Evolutionary conservation across 1,140 invertebrate species (phyloP), one percentile per base, ranked within the genome.

Genomic region (Diploscapter pachys): DNA sequence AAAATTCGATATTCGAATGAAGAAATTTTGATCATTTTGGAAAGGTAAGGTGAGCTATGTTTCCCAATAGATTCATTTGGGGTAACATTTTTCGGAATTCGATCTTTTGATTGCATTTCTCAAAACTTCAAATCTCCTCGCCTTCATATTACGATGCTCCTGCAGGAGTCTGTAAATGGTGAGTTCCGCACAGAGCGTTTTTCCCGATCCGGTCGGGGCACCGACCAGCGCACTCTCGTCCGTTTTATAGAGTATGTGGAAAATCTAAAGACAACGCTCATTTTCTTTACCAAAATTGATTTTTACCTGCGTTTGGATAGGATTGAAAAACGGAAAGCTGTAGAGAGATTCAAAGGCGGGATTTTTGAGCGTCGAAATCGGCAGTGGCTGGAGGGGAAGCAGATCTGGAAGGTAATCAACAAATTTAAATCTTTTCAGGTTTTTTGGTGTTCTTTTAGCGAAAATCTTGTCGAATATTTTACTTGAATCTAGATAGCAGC

Each of bases 121-220:
- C 67, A 31, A 68, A 77, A 74, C 79, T 48, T 6, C 31, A n/a
- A 49, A 9, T 64, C 61, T 61, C 57, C 66, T 50, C 76, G 93
- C 92, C 89, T 98, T 84, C 72, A 98, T 79, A 90, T 89, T 4
- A 90, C 94, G 94, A 84, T 92, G 90, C 68, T 91, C 88, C 80
- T 91, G 91, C 80, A 99, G 95, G 0, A 96, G 90, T 78, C 95
- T 88, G 82, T 98, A 96, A 88, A 99, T 97, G 8, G 95, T 95
- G 69, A 99, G 90, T 88, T 99, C 97, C 0, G 97, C 96, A 6
- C 93, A 94, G 70, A 98, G 94, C 0, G 97, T 99, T 89, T 99
- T 99, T 63, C 97, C 97, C 0, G 95, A 98, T 4, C 96, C 96
- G 3, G 97, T 99, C 0, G 97, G 97, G 1, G 97, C 96, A 3